These are phyloP conservation scores for Hipparchia semele DNA, from an alignment of 2,888 invertebrate species.

Conservation along the genomic window DNA sequence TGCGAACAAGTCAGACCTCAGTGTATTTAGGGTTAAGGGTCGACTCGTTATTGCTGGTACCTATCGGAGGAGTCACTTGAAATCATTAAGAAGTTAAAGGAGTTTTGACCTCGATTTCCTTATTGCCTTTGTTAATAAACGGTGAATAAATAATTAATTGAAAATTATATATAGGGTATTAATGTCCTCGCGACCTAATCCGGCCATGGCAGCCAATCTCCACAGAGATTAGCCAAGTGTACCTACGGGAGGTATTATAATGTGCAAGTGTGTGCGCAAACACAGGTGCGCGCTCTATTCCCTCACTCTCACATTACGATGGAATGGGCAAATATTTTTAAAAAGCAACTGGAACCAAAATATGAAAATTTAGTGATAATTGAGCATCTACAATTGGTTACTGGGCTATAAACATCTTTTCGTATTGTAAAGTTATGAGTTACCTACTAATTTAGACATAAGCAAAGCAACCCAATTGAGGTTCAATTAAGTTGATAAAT, in stretches of 20 bases:
- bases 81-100: constrained; percentile 26
- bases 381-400: too few relatives aligned
- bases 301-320: too few relatives aligned
- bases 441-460: neutral
- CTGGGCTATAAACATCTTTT: too few relatives aligned
- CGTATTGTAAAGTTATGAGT: neutral
- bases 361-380: too few relatives aligned
- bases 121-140: constrained; percentile 15
- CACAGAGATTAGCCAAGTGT: too few relatives aligned
- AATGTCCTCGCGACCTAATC: too few relatives aligned
- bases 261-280: too few relatives aligned
- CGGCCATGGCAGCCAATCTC: too few relatives aligned
- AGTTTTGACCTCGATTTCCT: constrained; percentile 22
- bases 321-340: too few relatives aligned
- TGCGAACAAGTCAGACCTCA: constrained; percentile 20
- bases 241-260: too few relatives aligned
- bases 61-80: constrained; percentile 27
- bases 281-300: too few relatives aligned
- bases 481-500: constrained; percentile 4
- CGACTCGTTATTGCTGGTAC: constrained; percentile 30
- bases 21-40: constrained; percentile 34
- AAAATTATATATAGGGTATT: neutral
- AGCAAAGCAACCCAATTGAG: constrained; percentile 8
- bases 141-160: neutral
- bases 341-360: too few relatives aligned